phyloP scores from a whole-genome alignment of 2,113 vertebrate genomes.

The Cyanistes caeruleus region DNA sequence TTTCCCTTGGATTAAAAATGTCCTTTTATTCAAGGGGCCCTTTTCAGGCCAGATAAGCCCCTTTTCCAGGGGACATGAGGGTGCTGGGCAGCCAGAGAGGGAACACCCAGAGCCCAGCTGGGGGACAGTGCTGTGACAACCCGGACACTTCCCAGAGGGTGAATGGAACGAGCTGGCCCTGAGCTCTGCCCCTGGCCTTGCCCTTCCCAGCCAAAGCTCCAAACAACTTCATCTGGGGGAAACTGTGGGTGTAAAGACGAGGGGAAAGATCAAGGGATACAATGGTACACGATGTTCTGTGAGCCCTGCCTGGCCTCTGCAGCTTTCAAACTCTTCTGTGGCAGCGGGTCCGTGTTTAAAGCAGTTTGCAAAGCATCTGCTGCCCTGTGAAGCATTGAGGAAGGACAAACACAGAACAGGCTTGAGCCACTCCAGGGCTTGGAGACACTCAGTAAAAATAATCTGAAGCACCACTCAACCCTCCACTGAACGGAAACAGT shows the following conservation, averaged over 20 bases:
- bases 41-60: neutral
- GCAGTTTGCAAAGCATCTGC: neutral
- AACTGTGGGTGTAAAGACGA: neutral
- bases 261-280: neutral
- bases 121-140: fast-evolving
- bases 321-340: neutral
- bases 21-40: neutral
- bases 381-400: neutral
- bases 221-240: neutral
- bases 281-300: fast-evolving
- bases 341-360: neutral
- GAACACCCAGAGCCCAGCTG: fast-evolving
- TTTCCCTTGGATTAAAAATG: neutral
- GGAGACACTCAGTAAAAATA: neutral
- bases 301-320: neutral
- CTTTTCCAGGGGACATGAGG: neutral
- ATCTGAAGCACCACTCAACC: constrained; percentile 32
- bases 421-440: neutral
- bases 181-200: neutral
- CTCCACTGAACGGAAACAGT: neutral
- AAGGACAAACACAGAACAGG: neutral
- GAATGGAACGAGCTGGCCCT: fast-evolving
- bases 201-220: neutral
- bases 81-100: neutral
- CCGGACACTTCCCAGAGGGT: fast-evolving